Evolutionary conservation across 2,113 vertebrate genomes (phyloP).

Genomic region (Diphyllodes magnificus): DNA sequence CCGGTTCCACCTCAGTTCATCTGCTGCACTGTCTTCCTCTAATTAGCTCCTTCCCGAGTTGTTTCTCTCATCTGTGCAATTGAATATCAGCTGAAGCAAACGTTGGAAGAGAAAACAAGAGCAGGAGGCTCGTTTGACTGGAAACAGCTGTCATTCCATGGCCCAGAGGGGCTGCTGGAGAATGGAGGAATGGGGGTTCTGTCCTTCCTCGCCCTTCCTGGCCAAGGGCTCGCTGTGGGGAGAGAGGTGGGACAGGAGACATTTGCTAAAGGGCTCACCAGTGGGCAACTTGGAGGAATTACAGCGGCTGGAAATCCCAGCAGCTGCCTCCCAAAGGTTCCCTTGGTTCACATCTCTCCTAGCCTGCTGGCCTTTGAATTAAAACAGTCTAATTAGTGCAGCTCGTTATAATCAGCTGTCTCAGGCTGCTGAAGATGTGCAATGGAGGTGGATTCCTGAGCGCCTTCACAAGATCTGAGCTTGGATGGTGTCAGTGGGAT

Average conservation of each 20-base stretch:
- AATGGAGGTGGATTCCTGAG: neutral
- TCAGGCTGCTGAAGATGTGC: neutral
- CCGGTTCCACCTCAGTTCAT: neutral
- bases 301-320: neutral
- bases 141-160: neutral
- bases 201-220: neutral
- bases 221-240: neutral
- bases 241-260: neutral
- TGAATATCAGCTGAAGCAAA: slow-evolving; percentile 1
- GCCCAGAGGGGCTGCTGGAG: neutral
- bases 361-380: slow-evolving; percentile 43
- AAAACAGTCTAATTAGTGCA: slow-evolving; percentile 10
- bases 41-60: neutral
- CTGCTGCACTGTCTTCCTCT: neutral
- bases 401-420: slow-evolving; percentile 4
- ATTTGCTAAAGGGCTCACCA: neutral
- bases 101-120: neutral
- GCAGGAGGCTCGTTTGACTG: neutral
- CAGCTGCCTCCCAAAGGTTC: slow-evolving; percentile 12
- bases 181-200: neutral
- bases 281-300: neutral
- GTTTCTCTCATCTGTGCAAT: neutral
- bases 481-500: neutral
- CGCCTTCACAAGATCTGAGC: neutral
- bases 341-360: slow-evolving; percentile 14